Evolutionary conservation across 2,113 vertebrate species (phyloP).

Genomic region (Poeciliopsis retropinna): DNA sequence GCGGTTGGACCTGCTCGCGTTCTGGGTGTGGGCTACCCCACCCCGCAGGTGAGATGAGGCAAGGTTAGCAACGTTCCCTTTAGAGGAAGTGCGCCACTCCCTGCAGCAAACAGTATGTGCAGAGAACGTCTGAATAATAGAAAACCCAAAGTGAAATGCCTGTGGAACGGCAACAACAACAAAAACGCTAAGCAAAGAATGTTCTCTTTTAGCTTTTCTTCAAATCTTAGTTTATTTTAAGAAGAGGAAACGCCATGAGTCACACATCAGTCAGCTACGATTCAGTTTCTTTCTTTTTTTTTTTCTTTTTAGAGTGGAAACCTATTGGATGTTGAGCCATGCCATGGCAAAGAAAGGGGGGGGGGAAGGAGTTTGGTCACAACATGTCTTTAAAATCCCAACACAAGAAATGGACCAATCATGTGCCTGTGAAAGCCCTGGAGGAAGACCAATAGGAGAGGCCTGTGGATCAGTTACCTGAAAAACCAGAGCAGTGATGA

Average conservation of each 20-base stretch:
- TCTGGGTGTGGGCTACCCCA: slow-evolving; percentile 41
- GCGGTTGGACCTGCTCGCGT: slow-evolving; percentile 59
- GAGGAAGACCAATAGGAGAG: slow-evolving; percentile 41
- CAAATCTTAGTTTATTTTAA: slow-evolving; percentile 10
- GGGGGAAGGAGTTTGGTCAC: not conserved
- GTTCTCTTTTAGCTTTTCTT: not conserved
- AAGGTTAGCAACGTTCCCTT: not conserved
- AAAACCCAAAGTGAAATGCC: not conserved
- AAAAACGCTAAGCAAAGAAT: slow-evolving; percentile 21
- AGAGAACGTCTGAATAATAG: not conserved
- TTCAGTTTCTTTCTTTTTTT: too few species aligned
- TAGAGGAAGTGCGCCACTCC: slow-evolving; percentile 10
- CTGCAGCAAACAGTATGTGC: not conserved
- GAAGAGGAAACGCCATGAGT: slow-evolving; percentile 45
- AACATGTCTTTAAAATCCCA: slow-evolving; percentile 32
- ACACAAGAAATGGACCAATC: slow-evolving; percentile 50
- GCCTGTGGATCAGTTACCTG: slow-evolving; percentile 45
- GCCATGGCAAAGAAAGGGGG: not conserved
- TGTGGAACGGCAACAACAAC: not conserved
- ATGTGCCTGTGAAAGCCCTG: slow-evolving; percentile 26
- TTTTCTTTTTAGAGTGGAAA: slow-evolving; percentile 21
- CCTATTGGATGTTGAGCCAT: not conserved
- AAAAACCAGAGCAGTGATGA: slow-evolving; percentile 51
- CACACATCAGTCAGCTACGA: slow-evolving; percentile 26
- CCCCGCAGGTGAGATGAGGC: slow-evolving; percentile 47